A percentile compares a stretch with the other conserved stretches of the same genome.
These are phyloP conservation scores for Forbesichthys papilliferus DNA, from an alignment of 2,113 vertebrate genomes.

Conservation along the genomic window DNA sequence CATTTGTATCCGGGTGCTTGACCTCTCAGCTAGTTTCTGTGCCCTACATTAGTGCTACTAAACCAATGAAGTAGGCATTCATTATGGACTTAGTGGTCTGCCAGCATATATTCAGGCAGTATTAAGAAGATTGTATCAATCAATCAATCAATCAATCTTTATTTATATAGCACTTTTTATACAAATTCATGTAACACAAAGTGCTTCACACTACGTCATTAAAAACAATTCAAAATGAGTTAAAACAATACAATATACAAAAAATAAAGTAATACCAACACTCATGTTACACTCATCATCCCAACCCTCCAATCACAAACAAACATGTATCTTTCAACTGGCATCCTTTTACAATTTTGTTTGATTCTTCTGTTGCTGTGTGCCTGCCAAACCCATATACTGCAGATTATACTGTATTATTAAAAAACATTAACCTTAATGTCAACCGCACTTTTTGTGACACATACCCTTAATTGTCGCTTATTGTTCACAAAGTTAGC, in stretches of 20 bases:
- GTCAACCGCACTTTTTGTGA: slow-evolving; percentile 25
- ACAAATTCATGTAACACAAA: too few relatives aligned
- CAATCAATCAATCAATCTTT: too few relatives aligned
- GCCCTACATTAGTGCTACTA: slow-evolving; percentile 12
- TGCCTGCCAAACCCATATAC: slow-evolving; percentile 10
- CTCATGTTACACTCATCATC: too few relatives aligned
- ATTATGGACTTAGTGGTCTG: neutral
- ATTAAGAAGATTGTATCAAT: neutral
- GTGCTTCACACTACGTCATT: too few relatives aligned
- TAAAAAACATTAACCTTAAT: slow-evolving; percentile 21
- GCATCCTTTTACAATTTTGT: neutral
- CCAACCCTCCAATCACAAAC: too few relatives aligned
- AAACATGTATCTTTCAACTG: too few relatives aligned
- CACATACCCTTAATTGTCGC: slow-evolving; percentile 28
- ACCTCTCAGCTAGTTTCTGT: slow-evolving; percentile 24
- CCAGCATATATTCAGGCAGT: neutral
- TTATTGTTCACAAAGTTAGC: slow-evolving; percentile 57
- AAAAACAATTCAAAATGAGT: too few relatives aligned
- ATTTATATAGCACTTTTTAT: too few relatives aligned
- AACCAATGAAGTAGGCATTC: slow-evolving; percentile 4
- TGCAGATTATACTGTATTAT: slow-evolving; percentile 20
- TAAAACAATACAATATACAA: too few relatives aligned
- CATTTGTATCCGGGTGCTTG: slow-evolving; percentile 22
- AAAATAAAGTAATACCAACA: too few relatives aligned
- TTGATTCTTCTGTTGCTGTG: slow-evolving; percentile 11